Conservation (phyloP, 2,888 invertebrate species). For the Autographa pulchrina region DNA sequence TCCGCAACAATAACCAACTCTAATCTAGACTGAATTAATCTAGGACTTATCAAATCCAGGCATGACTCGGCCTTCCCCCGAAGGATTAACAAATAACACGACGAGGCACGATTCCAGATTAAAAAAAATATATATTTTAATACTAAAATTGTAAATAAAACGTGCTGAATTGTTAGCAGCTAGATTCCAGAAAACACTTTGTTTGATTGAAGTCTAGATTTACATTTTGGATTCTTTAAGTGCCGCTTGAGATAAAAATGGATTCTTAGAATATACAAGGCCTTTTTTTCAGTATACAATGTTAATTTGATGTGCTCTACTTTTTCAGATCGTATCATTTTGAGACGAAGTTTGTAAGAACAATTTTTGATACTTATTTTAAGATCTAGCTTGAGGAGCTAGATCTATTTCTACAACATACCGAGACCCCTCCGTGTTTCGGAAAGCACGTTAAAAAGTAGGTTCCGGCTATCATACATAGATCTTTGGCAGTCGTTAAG, state of each 20-base stretch:
- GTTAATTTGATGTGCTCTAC: not conserved
- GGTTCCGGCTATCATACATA: too few relatives aligned
- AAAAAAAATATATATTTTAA: not conserved
- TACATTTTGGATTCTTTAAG: not conserved
- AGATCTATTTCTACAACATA: too few relatives aligned
- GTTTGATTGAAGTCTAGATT: not conserved
- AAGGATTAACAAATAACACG: slow-evolving; percentile 49
- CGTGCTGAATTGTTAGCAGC: not conserved
- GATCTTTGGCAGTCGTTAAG: too few relatives aligned
- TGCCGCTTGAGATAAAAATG: not conserved
- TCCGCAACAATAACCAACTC: slow-evolving; percentile 5
- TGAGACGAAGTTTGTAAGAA: too few relatives aligned
- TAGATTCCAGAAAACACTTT: not conserved
- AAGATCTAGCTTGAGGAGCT: too few relatives aligned
- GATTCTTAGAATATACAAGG: not conserved
- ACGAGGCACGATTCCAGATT: not conserved
- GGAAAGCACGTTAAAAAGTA: too few relatives aligned
- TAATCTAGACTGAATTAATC: slow-evolving; percentile 43
- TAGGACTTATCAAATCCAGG: slow-evolving; percentile 42
- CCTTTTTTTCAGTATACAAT: not conserved
- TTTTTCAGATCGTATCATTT: too few relatives aligned
- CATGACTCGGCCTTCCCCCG: slow-evolving; percentile 39
- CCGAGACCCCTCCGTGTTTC: too few relatives aligned
- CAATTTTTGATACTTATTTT: too few relatives aligned
- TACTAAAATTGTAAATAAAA: not conserved